Percentiles rank a stretch among this genome's conserved stretches.
Evolutionary conservation across 2,113 vertebrate genomes (phyloP).

Genomic region (Vidua macroura): DNA sequence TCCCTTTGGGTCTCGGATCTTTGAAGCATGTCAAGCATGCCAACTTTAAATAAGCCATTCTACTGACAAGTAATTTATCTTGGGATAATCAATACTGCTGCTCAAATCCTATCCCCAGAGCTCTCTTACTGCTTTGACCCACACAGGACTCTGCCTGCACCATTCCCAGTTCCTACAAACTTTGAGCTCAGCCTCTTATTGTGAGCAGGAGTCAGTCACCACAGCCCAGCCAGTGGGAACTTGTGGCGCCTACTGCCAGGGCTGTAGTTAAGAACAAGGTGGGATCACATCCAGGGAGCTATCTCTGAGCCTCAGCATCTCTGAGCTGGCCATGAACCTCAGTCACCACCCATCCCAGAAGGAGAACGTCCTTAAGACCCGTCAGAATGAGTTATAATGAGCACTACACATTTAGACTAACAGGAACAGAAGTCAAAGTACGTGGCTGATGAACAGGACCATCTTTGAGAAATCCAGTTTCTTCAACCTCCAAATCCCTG

Average conservation of each 20-base stretch:
- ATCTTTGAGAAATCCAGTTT: neutral
- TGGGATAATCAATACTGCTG: neutral
- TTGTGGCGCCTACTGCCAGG: neutral
- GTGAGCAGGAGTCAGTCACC: neutral
- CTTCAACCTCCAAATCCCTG: neutral
- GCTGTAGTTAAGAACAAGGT: neutral
- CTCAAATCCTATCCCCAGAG: neutral
- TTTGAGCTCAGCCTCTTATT: neutral
- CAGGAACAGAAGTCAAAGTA: neutral
- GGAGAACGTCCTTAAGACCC: accelerated
- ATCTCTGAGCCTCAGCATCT: neutral
- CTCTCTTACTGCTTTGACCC: neutral
- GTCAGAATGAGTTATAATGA: neutral
- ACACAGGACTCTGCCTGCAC: neutral
- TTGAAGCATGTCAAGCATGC: neutral
- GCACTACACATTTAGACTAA: neutral
- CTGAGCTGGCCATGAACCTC: neutral
- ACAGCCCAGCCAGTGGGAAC: neutral
- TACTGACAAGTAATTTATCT: neutral
- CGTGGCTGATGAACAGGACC: neutral
- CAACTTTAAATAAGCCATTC: neutral
- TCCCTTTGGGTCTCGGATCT: neutral
- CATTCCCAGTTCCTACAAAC: neutral
- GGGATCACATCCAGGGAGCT: neutral
- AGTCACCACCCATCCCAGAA: accelerated